Percentiles rank a stretch among this genome's conserved stretches.
phyloP scores from a whole-genome alignment of 1,140 invertebrate species.

The Zeugodacus cucurbitae region DNA sequence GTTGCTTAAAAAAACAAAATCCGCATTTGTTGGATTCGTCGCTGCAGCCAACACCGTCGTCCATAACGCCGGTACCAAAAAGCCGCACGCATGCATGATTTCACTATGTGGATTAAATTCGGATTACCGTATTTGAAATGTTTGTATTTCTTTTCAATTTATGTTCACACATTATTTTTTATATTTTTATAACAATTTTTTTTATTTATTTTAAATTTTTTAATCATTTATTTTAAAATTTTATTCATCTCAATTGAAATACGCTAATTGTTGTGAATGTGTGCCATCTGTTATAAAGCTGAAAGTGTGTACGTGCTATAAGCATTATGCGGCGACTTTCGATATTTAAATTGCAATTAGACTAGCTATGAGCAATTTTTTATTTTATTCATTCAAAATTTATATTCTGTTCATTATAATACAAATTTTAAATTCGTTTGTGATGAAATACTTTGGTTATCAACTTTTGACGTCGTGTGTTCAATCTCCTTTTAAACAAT shows the following conservation, averaged over 20 bases:
- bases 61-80: neutral
- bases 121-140: constrained; percentile 41
- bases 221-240: too few relatives aligned
- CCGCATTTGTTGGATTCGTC: neutral
- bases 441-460: too few relatives aligned
- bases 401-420: too few relatives aligned
- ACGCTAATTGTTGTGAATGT: neutral
- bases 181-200: neutral
- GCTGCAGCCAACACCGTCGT: neutral
- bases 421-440: too few relatives aligned
- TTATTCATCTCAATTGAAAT: too few relatives aligned
- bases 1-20: neutral
- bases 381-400: too few relatives aligned
- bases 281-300: neutral
- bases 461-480: too few relatives aligned
- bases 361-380: too few relatives aligned
- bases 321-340: too few relatives aligned
- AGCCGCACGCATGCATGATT: constrained; percentile 35
- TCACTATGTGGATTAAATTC: constrained; percentile 41
- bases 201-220: neutral
- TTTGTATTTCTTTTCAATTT: constrained; percentile 34
- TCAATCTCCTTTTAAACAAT: too few relatives aligned
- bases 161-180: constrained; percentile 1
- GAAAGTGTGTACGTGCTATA: too few relatives aligned
- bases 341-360: too few relatives aligned